These are phyloP conservation scores for Pogonophryne albipinna DNA, from an alignment of 2,797 vertebrate species.

Conservation along the genomic window DNA sequence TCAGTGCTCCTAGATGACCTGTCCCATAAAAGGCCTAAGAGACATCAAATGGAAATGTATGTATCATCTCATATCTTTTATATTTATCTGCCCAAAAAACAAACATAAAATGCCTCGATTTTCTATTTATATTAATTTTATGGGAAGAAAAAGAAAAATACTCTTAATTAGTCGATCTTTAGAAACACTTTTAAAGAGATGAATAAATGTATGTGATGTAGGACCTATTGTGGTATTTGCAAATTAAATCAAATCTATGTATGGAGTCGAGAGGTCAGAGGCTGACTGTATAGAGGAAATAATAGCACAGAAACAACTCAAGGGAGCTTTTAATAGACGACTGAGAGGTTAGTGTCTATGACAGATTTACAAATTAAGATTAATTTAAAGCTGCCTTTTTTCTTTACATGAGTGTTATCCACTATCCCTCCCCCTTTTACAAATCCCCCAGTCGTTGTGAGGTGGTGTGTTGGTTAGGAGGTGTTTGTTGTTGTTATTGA, in stretches of 20 bases:
- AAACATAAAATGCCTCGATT: not conserved
- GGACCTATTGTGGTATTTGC: not conserved
- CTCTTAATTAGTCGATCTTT: not conserved
- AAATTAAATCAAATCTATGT: too few relatives aligned
- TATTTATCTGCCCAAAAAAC: not conserved
- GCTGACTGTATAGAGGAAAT: slow-evolving; percentile 16
- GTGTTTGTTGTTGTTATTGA: slow-evolving; percentile 64
- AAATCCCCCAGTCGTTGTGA: slow-evolving; percentile 36
- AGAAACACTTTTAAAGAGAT: not conserved
- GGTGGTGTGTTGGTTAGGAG: slow-evolving; percentile 42
- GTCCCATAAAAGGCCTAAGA: not conserved
- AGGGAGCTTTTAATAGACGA: slow-evolving; percentile 40
- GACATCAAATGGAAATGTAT: not conserved
- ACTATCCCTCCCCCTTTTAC: slow-evolving; percentile 20
- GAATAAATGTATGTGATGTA: not conserved
- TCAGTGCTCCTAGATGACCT: not conserved
- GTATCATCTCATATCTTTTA: not conserved
- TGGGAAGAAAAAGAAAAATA: not conserved
- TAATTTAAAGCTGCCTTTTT: slow-evolving; percentile 37
- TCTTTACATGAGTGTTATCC: slow-evolving; percentile 5
- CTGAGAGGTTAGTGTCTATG: slow-evolving; percentile 21
- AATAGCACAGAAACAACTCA: slow-evolving; percentile 30
- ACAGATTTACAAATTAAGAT: slow-evolving; percentile 38
- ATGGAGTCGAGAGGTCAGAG: not conserved
- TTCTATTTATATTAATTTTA: not conserved